Evolutionary conservation across 2,888 invertebrate species (phyloP), one percentile per base, ranked within the genome.

Genomic region (Eilema caniola): DNA sequence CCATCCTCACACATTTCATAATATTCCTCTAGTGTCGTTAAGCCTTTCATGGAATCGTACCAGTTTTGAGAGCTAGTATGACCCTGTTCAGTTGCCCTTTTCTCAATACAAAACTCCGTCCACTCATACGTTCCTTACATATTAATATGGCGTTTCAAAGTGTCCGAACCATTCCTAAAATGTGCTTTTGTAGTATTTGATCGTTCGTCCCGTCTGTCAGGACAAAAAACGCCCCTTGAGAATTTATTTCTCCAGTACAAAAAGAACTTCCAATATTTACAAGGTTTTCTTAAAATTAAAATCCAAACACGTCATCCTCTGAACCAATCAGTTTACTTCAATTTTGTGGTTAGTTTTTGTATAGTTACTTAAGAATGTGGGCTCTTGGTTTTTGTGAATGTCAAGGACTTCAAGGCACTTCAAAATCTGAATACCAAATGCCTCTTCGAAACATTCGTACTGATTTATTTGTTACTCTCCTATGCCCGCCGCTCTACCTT

Each of bases 341-440:
- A 53, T n/a, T 53, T n/a, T 53, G 10, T 53, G n/a, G n/a, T 53
- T n/a, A 53, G n/a, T 53, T 53, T 53, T 53, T 53, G n/a, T 53
- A n/a, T n/a, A 53, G 20, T 20, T 53, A n/a, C 2, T 53, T 53
- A 14, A 3, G 16, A 14, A 41, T 41, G 53, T 47, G 20, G 12
- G 12, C 57, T 57, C 7, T 62, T 24, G 20, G 16, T 25, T 53
- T 37, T n/a, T 14, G n/a, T 31, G 53, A 53, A 64, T 64, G 64
- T 53, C n/a, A 64, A 64, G 64, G 64, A 24, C 64, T n/a, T n/a
- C 12, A 53, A 28, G 53, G 53, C 28, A 28, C 12, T 64, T 64
- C 41, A 64, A 47, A 64, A 53, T 64, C 12, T 14, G n/a, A 47
- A 64, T 63, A 41, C 20, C 63, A 20, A 63, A 63, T 53, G n/a